Evolutionary conservation across 2,797 vertebrate species (phyloP).

Genomic region (Megaceryle alcyon): DNA sequence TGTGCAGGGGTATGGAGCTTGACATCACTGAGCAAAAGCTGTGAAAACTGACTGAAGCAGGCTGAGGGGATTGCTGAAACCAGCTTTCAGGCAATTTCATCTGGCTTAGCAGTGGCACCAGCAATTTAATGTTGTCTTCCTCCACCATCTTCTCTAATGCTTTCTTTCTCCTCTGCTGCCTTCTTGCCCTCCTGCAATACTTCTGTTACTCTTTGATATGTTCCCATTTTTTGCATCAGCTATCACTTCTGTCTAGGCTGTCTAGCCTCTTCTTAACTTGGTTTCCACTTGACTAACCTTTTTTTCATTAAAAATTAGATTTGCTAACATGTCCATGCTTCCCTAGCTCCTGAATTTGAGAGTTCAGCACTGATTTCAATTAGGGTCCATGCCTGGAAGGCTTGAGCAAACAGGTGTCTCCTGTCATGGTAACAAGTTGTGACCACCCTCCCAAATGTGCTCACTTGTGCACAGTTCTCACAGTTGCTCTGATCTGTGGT

Average conservation of each 20-base stretch:
- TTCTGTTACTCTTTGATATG: neutral
- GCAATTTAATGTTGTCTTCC: neutral
- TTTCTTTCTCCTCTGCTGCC: neutral
- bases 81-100: neutral
- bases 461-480: neutral
- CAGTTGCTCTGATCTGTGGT: neutral
- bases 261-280: neutral
- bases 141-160: neutral
- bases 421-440: neutral
- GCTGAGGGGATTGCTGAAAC: neutral
- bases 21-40: neutral
- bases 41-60: neutral
- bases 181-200: neutral
- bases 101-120: neutral
- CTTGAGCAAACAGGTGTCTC: neutral
- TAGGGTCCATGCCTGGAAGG: neutral
- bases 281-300: constrained; percentile 31
- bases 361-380: constrained; percentile 4
- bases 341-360: neutral
- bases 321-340: neutral
- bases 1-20: neutral
- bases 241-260: neutral
- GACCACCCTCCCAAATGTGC: neutral
- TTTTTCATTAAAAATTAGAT: constrained; percentile 28
- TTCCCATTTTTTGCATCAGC: constrained; percentile 28